Percentiles rank a stretch among this genome's conserved stretches.
Conservation (phyloP, 1,140 invertebrate species). For the Medauroidea extradentata region DNA sequence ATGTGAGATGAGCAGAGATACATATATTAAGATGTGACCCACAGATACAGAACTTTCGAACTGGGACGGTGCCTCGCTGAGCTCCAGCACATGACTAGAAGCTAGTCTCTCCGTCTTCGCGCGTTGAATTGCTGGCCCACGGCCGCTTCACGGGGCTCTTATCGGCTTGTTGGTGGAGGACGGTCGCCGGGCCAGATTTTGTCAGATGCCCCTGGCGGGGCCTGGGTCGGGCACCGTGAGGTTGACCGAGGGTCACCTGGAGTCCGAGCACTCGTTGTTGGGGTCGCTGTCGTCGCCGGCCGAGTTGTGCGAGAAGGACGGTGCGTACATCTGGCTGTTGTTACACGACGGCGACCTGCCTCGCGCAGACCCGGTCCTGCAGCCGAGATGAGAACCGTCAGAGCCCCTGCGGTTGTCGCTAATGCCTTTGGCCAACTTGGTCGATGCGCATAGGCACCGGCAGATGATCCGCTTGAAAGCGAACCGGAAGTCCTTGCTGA, state of each 20-base stretch:
- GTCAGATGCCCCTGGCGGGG: too few relatives aligned
- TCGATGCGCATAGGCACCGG: slow-evolving; percentile 60
- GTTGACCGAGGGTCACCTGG: slow-evolving; percentile 11
- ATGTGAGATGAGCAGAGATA: too few relatives aligned
- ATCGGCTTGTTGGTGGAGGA: too few relatives aligned
- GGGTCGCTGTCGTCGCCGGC: slow-evolving; percentile 12
- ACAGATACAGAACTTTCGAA: too few relatives aligned
- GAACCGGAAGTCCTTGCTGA: slow-evolving; percentile 87
- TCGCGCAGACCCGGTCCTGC: neutral
- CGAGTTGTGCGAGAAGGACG: neutral
- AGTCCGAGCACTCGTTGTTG: slow-evolving; percentile 9
- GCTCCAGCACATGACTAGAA: too few relatives aligned
- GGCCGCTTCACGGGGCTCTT: too few relatives aligned
- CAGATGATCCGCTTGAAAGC: slow-evolving; percentile 91
- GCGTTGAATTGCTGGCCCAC: too few relatives aligned
- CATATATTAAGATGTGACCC: too few relatives aligned
- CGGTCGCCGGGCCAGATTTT: too few relatives aligned
- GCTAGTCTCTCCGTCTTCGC: too few relatives aligned
- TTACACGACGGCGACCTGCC: slow-evolving; percentile 1
- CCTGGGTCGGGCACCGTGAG: neutral
- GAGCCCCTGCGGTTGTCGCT: slow-evolving; percentile 53
- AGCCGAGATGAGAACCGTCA: slow-evolving; percentile 56
- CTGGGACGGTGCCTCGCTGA: too few relatives aligned
- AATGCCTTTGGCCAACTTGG: neutral
- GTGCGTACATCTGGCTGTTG: too few relatives aligned